Conservation (phyloP, 1,140 invertebrate species). For the Heliconius melpomene region DNA sequence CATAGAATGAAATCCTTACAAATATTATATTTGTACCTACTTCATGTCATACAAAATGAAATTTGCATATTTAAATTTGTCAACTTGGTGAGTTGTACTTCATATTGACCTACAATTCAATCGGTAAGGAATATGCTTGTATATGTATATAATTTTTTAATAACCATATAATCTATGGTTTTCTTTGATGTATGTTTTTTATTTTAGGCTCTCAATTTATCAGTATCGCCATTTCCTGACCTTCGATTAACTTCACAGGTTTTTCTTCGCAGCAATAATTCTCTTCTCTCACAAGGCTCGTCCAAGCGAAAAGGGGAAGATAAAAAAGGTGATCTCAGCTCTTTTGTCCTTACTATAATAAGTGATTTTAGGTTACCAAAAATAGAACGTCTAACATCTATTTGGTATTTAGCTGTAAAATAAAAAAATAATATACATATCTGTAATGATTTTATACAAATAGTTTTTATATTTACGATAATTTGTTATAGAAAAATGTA, state of each 20-base stretch:
- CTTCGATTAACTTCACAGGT: slow-evolving; percentile 52
- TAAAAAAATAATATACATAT: neutral
- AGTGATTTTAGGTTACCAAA: slow-evolving; percentile 26
- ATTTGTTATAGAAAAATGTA: no score
- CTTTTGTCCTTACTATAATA: slow-evolving; percentile 48
- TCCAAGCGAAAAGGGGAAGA: slow-evolving; percentile 65
- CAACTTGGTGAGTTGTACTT: no score
- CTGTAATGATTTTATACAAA: no score
- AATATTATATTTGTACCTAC: no score
- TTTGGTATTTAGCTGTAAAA: neutral
- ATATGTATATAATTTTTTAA: no score
- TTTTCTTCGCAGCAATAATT: slow-evolving; percentile 56
- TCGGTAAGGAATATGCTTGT: no score
- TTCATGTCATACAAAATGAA: no score
- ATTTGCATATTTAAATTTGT: no score
- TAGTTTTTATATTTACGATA: no score
- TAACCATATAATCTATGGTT: neutral
- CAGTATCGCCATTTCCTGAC: slow-evolving; percentile 35
- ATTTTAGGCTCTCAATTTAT: slow-evolving; percentile 30
- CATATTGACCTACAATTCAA: no score
- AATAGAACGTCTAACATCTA: neutral
- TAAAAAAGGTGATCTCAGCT: slow-evolving; percentile 65
- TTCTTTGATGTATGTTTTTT: slow-evolving; percentile 28
- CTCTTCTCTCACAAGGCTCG: slow-evolving; percentile 54
- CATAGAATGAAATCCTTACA: no score